Evolutionary conservation across 2,113 vertebrate genomes (phyloP).

Genomic region (Pterocles orientalis): DNA sequence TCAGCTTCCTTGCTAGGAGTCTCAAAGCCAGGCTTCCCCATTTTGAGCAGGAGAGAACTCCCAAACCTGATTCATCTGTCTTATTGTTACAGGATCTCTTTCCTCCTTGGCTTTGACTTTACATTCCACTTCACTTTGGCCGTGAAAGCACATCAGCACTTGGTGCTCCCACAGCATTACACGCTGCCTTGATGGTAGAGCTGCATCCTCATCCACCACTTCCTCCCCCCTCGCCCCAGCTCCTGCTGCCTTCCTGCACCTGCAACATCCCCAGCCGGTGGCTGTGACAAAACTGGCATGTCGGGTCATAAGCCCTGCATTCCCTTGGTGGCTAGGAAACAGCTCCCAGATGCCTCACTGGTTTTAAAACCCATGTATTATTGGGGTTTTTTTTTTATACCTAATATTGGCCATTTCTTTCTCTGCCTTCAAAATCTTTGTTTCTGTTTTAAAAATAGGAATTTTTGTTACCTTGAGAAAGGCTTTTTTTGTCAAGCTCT

Average conservation of each 20-base stretch:
- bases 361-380: background rate
- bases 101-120: background rate
- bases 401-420: background rate
- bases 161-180: background rate
- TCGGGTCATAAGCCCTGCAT: background rate
- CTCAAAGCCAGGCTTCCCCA: background rate
- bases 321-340: background rate
- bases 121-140: background rate
- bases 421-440: background rate
- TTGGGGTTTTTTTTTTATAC: background rate
- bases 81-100: background rate
- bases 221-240: background rate
- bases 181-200: accelerated
- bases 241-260: accelerated
- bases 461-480: background rate
- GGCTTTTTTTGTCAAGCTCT: background rate
- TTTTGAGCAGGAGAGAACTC: background rate
- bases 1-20: background rate
- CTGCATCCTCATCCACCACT: background rate
- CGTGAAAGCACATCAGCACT: accelerated
- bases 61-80: background rate
- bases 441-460: background rate
- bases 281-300: background rate
- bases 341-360: background rate
- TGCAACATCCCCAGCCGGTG: background rate